phyloP scores from a whole-genome alignment of 2,888 invertebrate species.

The Zygothrica quintamaculata region DNA sequence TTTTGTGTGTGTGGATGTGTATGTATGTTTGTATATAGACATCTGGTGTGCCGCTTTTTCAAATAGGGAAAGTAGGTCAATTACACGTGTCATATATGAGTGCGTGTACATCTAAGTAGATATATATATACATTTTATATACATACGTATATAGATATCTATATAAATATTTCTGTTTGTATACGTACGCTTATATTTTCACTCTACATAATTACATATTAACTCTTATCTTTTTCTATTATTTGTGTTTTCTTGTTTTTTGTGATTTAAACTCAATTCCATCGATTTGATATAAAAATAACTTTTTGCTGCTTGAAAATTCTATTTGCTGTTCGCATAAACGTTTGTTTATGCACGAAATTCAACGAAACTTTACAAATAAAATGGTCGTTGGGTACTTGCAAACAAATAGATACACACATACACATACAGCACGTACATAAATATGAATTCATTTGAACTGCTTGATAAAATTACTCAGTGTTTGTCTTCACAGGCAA shows the following conservation, averaged over 20 bases:
- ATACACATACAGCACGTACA: constrained; percentile 1
- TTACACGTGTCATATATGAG: constrained; percentile 80
- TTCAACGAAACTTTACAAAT: constrained; percentile 20
- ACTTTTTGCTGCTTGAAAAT: not conserved
- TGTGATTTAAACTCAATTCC: no score
- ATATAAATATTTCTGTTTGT: constrained; percentile 7
- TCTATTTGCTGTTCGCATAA: constrained; percentile 41
- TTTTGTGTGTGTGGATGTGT: constrained; percentile 6
- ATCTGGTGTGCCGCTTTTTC: constrained; percentile 47
- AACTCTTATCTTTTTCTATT: not conserved
- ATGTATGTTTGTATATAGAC: constrained; percentile 14
- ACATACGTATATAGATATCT: constrained; percentile 12
- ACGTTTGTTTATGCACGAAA: constrained; percentile 56
- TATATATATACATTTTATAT: no score
- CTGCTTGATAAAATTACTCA: constrained; percentile 18
- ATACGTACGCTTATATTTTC: not conserved
- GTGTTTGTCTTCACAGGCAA: constrained; percentile 21
- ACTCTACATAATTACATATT: constrained; percentile 2
- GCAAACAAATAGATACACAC: not conserved
- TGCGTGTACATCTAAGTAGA: constrained; percentile 21
- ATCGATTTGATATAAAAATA: no score
- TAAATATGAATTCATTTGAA: constrained; percentile 21
- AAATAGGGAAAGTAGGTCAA: constrained; percentile 83
- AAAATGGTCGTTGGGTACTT: constrained; percentile 13
- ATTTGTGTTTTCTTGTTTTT: not conserved